phyloP scores from a whole-genome alignment of 2,888 invertebrate species.

The Cheilosia variabilis region DNA sequence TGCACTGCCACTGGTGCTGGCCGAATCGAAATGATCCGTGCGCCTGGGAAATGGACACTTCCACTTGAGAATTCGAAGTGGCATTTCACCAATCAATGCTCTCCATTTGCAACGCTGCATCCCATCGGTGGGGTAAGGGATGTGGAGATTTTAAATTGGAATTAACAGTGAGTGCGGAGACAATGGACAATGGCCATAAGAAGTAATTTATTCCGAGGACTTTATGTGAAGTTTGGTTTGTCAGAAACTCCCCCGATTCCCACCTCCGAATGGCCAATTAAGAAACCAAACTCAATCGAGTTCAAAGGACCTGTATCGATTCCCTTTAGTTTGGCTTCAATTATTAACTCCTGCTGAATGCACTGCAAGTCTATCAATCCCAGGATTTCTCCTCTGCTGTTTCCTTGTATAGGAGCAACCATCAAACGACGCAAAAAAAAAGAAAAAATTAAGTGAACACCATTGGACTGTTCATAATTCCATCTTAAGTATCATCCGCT shows the following conservation, averaged over 20 bases:
- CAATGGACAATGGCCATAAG: neutral
- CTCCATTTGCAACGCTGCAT: slow-evolving; percentile 33
- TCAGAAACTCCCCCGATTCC: no score
- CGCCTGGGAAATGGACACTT: slow-evolving; percentile 55
- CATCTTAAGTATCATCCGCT: slow-evolving; percentile 52
- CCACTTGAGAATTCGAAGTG: slow-evolving; percentile 30
- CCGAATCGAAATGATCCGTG: slow-evolving; percentile 49
- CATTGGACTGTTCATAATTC: slow-evolving; percentile 58
- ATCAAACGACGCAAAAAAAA: neutral
- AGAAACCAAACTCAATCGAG: no score
- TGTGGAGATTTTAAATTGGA: slow-evolving; percentile 54
- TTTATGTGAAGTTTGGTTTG: no score
- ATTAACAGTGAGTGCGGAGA: slow-evolving; percentile 21
- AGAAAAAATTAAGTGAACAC: slow-evolving; percentile 30
- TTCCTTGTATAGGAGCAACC: no score
- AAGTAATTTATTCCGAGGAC: no score
- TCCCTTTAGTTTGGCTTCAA: no score
- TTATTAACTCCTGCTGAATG: no score
- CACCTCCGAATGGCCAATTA: no score
- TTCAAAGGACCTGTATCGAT: no score
- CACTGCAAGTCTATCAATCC: no score
- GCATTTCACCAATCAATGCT: slow-evolving; percentile 5
- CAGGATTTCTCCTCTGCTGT: no score
- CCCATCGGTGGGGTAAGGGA: neutral
- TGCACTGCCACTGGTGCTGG: slow-evolving; percentile 54